Conservation (phyloP, 30 jellyfish, hydroid and myxozoan genomes). For the Phacellophora camtschatica region DNA sequence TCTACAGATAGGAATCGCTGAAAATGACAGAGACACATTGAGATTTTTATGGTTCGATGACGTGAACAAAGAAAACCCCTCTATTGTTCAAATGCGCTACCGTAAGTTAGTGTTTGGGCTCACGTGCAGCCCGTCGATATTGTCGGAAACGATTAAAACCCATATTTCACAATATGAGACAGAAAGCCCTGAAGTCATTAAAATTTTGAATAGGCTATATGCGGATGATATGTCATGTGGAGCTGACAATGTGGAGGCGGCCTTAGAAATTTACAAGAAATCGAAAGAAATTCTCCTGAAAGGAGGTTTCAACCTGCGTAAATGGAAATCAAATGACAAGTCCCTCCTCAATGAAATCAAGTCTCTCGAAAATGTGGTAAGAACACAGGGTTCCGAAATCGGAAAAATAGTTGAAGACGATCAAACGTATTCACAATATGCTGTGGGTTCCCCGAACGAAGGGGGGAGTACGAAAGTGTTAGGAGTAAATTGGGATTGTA, state of each 20-base stretch:
- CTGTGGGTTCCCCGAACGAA: constrained; percentile 6
- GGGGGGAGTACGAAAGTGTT: constrained; percentile 15
- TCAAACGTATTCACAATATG: neutral
- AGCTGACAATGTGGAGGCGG: constrained; percentile 11
- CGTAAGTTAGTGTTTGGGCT: no score
- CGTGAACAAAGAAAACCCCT: neutral
- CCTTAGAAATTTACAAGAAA: neutral
- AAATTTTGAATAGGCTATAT: no score
- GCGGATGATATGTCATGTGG: constrained; percentile 32
- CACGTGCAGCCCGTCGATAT: no score
- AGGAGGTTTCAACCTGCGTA: constrained; percentile 13
- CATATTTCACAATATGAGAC: no score
- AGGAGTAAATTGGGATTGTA: constrained; percentile 25
- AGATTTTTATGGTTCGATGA: neutral
- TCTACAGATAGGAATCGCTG: neutral
- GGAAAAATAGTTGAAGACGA: neutral
- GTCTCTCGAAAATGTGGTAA: neutral
- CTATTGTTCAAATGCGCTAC: no score
- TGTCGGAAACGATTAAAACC: no score
- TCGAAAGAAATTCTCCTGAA: constrained; percentile 1
- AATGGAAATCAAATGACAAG: neutral
- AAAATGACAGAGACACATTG: neutral
- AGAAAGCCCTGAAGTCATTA: no score
- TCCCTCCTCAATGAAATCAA: neutral
- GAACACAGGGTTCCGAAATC: neutral